phyloP scores from a whole-genome alignment of 1,140 invertebrate genomes.

The Drosophila takahashii region DNA sequence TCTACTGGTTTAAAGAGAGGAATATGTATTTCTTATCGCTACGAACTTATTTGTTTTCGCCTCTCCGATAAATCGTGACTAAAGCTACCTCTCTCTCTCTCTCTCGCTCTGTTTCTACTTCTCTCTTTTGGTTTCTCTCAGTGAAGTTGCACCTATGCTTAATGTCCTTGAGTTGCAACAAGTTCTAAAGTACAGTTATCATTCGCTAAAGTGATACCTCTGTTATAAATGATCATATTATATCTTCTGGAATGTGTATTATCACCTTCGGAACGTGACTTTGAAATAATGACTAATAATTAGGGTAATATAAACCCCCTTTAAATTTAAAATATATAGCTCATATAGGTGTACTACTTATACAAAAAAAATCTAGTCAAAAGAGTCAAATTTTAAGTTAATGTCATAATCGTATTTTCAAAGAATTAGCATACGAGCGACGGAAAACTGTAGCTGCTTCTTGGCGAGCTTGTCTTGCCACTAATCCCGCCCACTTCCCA shows the following conservation, averaged over 20 bases:
- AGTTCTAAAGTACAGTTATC: constrained; percentile 25
- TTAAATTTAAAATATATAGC: too few species aligned
- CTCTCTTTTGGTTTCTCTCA: not conserved
- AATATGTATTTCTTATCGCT: not conserved
- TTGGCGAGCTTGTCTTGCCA: constrained; percentile 9
- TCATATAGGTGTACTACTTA: not conserved
- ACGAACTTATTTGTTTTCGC: constrained; percentile 12
- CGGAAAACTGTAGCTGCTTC: not conserved
- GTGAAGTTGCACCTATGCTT: constrained; percentile 24
- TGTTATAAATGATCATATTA: too few species aligned
- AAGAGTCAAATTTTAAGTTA: not conserved
- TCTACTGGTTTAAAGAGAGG: constrained; percentile 24
- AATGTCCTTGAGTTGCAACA: constrained; percentile 58
- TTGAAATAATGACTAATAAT: too few species aligned
- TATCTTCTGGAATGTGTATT: too few species aligned
- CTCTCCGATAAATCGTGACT: constrained; percentile 26
- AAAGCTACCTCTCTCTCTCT: constrained; percentile 6
- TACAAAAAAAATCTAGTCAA: not conserved
- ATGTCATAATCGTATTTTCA: not conserved
- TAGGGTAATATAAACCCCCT: too few species aligned
- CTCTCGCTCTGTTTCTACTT: not conserved
- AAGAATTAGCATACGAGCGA: not conserved
- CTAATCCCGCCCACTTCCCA: constrained; percentile 20
- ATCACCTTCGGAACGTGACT: not conserved
- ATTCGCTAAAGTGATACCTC: not conserved